Conservation (phyloP, 2,797 vertebrate genomes). For the Chiloscyllium punctatum region DNA sequence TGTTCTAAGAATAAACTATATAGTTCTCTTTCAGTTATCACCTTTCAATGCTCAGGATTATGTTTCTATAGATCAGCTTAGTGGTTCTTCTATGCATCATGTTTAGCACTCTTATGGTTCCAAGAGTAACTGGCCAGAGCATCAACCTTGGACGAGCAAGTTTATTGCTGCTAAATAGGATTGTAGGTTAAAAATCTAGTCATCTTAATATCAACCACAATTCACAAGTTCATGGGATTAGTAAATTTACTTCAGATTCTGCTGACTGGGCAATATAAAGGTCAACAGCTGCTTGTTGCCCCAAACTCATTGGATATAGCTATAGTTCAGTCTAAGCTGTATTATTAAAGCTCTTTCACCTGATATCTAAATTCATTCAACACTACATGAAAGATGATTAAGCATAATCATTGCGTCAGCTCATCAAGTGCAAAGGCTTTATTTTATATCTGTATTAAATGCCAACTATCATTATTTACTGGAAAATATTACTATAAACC, state of each 20-base stretch:
- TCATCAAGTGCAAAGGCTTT: not conserved
- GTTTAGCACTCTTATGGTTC: not conserved
- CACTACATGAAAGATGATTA: not conserved
- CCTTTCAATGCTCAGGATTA: not conserved
- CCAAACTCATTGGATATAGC: not conserved
- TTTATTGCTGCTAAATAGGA: not conserved
- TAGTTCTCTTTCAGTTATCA: not conserved
- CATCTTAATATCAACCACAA: not conserved
- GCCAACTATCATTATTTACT: not conserved
- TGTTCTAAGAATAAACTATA: not conserved
- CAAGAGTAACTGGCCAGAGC: not conserved
- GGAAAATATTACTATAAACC: not conserved
- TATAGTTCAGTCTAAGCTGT: not conserved
- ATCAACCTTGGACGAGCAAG: not conserved
- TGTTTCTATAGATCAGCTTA: not conserved
- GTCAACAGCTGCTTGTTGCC: not conserved
- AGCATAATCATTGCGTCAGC: not conserved
- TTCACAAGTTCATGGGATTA: not conserved
- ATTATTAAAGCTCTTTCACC: not conserved
- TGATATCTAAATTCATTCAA: not conserved
- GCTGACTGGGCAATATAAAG: not conserved
- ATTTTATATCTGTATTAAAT: not conserved
- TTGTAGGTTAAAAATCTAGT: not conserved
- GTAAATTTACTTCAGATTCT: not conserved
- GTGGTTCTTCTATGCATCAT: not conserved